These are phyloP conservation scores for Avahi laniger DNA, from an alignment of 2,797 vertebrate species.

Conservation along the genomic window DNA sequence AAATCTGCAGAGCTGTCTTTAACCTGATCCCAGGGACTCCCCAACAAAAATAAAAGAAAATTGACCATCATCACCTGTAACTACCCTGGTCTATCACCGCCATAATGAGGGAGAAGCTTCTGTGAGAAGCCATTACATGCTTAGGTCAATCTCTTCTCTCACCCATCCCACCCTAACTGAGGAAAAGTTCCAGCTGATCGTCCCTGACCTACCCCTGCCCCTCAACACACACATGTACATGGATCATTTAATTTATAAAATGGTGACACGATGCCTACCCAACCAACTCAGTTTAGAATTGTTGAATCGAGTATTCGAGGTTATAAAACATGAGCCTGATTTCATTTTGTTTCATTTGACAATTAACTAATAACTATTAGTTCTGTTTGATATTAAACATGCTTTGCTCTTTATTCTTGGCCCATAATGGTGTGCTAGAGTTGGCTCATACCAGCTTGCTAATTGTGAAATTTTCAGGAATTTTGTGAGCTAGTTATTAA, in stretches of 20 bases:
- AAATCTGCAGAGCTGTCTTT: neutral
- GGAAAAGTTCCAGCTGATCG: neutral
- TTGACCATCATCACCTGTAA: neutral
- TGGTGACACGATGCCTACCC: neutral
- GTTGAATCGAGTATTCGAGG: neutral
- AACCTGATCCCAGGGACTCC: neutral
- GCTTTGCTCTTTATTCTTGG: neutral
- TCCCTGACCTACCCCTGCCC: neutral
- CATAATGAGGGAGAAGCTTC: neutral
- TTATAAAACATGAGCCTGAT: neutral
- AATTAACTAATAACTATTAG: neutral
- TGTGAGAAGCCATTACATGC: neutral
- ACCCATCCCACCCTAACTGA: neutral
- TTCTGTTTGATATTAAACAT: neutral
- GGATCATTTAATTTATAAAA: conserved; percentile 6
- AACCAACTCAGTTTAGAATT: neutral
- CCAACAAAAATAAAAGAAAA: neutral
- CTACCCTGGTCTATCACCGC: neutral
- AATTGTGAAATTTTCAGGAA: neutral
- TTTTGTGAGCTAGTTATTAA: neutral
- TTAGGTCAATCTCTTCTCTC: neutral
- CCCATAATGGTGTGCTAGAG: rapidly evolving
- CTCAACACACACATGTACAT: neutral
- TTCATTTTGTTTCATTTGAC: neutral
- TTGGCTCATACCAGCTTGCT: neutral